A percentile compares a stretch with the other conserved stretches of the same genome.
Conservation (phyloP, 2,797 vertebrate genomes). For the Eulemur coronatus region DNA sequence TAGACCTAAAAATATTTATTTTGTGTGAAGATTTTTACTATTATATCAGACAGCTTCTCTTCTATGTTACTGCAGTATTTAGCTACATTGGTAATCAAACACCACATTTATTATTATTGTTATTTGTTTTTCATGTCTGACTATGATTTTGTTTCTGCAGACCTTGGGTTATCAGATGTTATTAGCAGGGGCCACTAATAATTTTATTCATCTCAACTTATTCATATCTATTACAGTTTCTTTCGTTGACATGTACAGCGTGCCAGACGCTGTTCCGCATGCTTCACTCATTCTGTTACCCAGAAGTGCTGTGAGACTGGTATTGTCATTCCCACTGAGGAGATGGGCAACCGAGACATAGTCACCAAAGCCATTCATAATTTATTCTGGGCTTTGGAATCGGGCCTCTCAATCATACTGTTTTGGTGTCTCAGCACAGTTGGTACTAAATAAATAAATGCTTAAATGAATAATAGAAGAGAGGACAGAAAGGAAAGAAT, state of each 20-base stretch:
- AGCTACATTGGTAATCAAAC: neutral
- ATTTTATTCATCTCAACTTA: neutral
- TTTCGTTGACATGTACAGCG: neutral
- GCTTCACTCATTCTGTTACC: neutral
- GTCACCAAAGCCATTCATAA: neutral
- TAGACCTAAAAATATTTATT: neutral
- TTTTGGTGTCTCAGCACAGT: neutral
- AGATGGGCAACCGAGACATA: neutral
- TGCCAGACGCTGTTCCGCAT: neutral
- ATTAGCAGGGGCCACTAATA: neutral
- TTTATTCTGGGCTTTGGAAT: neutral
- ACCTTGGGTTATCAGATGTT: neutral
- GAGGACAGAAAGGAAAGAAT: neutral
- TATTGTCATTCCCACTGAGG: neutral
- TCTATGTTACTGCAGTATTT: neutral
- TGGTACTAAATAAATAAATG: neutral
- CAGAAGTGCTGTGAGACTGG: too few relatives aligned
- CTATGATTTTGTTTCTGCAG: neutral
- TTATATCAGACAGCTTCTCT: neutral
- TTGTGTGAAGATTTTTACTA: neutral
- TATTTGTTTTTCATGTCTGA: neutral
- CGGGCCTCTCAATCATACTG: neutral
- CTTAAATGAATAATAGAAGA: neutral
- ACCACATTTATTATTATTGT: neutral
- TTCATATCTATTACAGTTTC: neutral